phyloP scores from a whole-genome alignment of 2,797 vertebrate species.

The Geotrypetes seraphini region DNA sequence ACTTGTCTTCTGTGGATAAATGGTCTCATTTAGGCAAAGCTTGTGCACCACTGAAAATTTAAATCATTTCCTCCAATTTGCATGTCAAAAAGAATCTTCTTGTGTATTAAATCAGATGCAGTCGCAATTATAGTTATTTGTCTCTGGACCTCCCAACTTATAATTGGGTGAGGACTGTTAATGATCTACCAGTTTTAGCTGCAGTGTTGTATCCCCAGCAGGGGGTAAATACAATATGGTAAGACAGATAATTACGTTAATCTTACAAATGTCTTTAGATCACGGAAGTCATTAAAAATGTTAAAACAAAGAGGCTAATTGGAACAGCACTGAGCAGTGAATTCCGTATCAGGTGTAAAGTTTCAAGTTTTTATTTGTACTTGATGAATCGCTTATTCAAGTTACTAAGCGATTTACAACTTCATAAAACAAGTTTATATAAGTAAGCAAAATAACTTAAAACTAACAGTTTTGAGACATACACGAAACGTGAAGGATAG shows the following conservation, averaged over 20 bases:
- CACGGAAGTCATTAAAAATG: conserved; percentile 34
- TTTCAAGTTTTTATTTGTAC: too few relatives aligned
- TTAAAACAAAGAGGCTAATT: conserved; percentile 30
- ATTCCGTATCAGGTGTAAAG: too few relatives aligned
- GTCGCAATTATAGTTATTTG: conserved; percentile 43
- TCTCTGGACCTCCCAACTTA: conserved; percentile 32
- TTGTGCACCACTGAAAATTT: conserved; percentile 22
- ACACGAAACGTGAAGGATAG: too few relatives aligned
- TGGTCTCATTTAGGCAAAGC: conserved; percentile 30
- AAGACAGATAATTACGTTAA: conserved; percentile 42
- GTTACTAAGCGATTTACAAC: too few relatives aligned
- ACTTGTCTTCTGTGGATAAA: conserved; percentile 32
- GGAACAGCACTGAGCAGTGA: background rate
- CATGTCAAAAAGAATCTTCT: conserved; percentile 29
- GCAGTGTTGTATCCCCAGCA: conserved; percentile 27
- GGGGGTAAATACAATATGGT: conserved; percentile 32
- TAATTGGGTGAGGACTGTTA: conserved; percentile 48
- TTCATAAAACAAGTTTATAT: too few relatives aligned
- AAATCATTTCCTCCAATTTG: conserved; percentile 22
- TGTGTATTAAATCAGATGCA: conserved; percentile 36
- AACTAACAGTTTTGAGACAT: too few relatives aligned
- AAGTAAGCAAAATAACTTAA: too few relatives aligned
- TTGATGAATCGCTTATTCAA: too few relatives aligned
- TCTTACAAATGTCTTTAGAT: conserved; percentile 34
- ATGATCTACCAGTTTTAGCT: conserved; percentile 28